Base-by-base conservation (phyloP, 2,113 vertebrate genomes). In the Greenwoodochromis staneri region DNA sequence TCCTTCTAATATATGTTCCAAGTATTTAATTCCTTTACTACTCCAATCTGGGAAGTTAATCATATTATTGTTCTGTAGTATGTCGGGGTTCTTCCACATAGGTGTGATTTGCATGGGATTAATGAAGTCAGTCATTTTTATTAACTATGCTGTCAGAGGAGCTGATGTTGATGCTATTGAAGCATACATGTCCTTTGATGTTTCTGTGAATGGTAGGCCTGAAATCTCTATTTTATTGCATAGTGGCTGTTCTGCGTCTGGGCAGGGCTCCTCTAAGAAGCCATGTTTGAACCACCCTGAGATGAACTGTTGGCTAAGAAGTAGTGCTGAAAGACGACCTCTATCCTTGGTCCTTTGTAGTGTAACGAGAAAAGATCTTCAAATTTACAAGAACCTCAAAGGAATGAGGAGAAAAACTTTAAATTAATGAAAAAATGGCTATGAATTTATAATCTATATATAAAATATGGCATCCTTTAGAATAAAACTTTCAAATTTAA, bases 151-250 rank as follows among this genome's bases (percentile, higher is more conserved):
- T 19, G 59, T 36, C 2, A 63, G 59, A 63, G 17, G 17, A 63
- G 31, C 31, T 63, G 17, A 61, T 57, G 55, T 8, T 29, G 55
- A 0, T 63, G 59, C 57, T 61, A 34, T 2, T 63, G 31, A 36
- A 11, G 59, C 59, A 10, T 34, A 34, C 57, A 61, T 10, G 57
- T 34, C 16, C 16, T 34, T 9, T 0, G 57, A 61, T 6, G 29
- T 61, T 10, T 61, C 29, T 0, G 29, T 34, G 59, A 61, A 61
- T 19, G 29, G 59, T 34, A 61, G 16, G 6, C 29, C 59, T 0
- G 17, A 63, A 66, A 66, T 66, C 61, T 63, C 17, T 36, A 0
- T 36, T 19, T 36, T 12, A 5, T 3, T 66, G 17, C 9, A 1
- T n/a, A 36, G 59, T 36, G 31, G 59, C 59, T 19, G 31, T 36